A percentile compares a stretch with the other conserved stretches of the same genome.
Conservation (phyloP, 2,888 invertebrate genomes). For the Heteropelma amictum region DNA sequence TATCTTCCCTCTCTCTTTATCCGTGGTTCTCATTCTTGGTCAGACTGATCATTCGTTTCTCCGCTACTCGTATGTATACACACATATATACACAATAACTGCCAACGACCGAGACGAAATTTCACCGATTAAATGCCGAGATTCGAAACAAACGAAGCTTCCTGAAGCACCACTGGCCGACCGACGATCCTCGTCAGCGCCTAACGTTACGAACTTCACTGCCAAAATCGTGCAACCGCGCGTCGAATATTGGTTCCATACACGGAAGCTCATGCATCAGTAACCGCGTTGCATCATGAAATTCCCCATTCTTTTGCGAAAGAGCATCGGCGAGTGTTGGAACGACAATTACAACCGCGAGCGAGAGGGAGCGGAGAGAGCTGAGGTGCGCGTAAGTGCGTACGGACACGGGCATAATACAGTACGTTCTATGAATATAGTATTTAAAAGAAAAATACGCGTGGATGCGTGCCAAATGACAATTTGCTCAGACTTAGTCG, state of each 20-base stretch:
- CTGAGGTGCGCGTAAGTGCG: slow-evolving; percentile 32
- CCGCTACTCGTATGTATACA: slow-evolving; percentile 1
- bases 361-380: too few relatives aligned
- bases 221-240: slow-evolving; percentile 30
- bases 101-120: slow-evolving; percentile 45
- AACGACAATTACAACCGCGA: too few relatives aligned
- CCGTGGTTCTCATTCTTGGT: slow-evolving; percentile 18
- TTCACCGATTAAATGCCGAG: neutral
- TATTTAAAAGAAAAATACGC: slow-evolving; percentile 39
- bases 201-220: slow-evolving; percentile 39
- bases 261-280: neutral
- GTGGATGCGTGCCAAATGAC: slow-evolving; percentile 73
- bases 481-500: slow-evolving; percentile 75
- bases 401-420: slow-evolving; percentile 10
- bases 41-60: slow-evolving; percentile 42
- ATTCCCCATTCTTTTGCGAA: too few relatives aligned
- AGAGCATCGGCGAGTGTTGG: too few relatives aligned
- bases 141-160: slow-evolving; percentile 14
- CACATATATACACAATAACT: too few relatives aligned
- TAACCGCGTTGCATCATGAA: slow-evolving; percentile 4
- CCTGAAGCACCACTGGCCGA: neutral
- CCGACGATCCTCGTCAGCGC: neutral
- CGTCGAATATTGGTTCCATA: neutral
- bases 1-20: neutral
- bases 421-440: slow-evolving; percentile 34